Base-by-base conservation (phyloP, 2,797 vertebrate genomes). In the Acanthurus tractus region DNA sequence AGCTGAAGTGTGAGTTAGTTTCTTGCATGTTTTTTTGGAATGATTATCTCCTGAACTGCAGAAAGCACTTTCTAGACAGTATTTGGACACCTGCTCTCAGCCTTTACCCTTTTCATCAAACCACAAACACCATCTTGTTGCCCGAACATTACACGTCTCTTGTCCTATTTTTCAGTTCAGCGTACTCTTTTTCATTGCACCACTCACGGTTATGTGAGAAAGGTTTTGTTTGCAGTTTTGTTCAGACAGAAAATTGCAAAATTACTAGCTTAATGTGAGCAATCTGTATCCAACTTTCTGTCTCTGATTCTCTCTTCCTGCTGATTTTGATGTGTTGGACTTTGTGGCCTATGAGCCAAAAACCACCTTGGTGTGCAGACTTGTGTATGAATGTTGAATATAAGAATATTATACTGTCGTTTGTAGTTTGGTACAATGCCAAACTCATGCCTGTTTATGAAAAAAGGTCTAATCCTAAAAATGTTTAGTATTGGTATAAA, bases 31-130 rank as follows among this genome's bases (percentile, higher is more conserved):
- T 55, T 52, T 52, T n/a, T 34, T 29, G 14, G 23, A 6, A 8
- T 42, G 40, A 38, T 45, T 20, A 34, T 63, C 62, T 55, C 11
- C 44, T 23, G 38, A 34, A 34, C 2, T 57, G 29, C 29, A 29
- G 38, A 70, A 65, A 64, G 40, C 46, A 17, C 8, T 3, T 46
- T 76, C 40, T 67, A 40, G 70, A 53, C 52, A 38, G 13, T 63
- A 23, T 38, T 34, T 20, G 14, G 65, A 79, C 64, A 73, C 59
- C 71, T 78, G 70, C 61, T 55, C 58, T 75, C 53, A 52, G 63
- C 50, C 53, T 80, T 64, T 62, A 44, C 46, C 20, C 29, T 48
- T 63, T 79, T 73, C 59, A 77, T 66, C 40, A 59, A 59, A 74
- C 17, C 56, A 9, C 25, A 71, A 58, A 70, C 63, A 49, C 48